Conservation (phyloP, 2,888 invertebrate genomes). For the Xylophagus ater region DNA sequence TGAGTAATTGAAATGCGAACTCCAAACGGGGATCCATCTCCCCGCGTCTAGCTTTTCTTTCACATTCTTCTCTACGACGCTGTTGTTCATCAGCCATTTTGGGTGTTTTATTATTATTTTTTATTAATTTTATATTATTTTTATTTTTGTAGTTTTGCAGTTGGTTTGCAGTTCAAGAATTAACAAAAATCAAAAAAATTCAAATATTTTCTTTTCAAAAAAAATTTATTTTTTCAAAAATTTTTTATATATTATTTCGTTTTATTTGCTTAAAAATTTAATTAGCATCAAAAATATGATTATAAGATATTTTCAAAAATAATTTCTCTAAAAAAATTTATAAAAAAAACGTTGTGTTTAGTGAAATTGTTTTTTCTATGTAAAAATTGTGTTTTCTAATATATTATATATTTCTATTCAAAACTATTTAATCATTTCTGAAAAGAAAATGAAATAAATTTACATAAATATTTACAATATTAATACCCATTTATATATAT, state of each 20-base stretch:
- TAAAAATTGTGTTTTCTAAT: too few relatives aligned
- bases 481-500: too few relatives aligned
- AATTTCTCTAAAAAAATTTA: too few relatives aligned
- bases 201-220: constrained; percentile 5
- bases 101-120: constrained; percentile 26
- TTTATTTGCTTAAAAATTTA: too few relatives aligned
- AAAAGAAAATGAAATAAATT: too few relatives aligned
- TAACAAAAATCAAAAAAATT: constrained; percentile 15
- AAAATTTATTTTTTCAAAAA: constrained; percentile 8
- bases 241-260: background rate
- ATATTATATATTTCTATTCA: too few relatives aligned
- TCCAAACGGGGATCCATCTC: constrained; percentile 88
- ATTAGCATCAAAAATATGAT: too few relatives aligned
- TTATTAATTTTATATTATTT: constrained; percentile 26
- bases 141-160: constrained; percentile 13
- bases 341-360: too few relatives aligned
- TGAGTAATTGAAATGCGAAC: constrained; percentile 78
- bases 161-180: constrained; percentile 3
- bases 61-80: constrained; percentile 82
- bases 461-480: too few relatives aligned
- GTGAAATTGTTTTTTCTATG: too few relatives aligned
- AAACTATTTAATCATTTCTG: too few relatives aligned
- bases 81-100: constrained; percentile 39
- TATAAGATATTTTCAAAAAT: too few relatives aligned
- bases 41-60: constrained; percentile 77